Conservation (phyloP, 2,113 vertebrate species). For the Spilogale gracilis region DNA sequence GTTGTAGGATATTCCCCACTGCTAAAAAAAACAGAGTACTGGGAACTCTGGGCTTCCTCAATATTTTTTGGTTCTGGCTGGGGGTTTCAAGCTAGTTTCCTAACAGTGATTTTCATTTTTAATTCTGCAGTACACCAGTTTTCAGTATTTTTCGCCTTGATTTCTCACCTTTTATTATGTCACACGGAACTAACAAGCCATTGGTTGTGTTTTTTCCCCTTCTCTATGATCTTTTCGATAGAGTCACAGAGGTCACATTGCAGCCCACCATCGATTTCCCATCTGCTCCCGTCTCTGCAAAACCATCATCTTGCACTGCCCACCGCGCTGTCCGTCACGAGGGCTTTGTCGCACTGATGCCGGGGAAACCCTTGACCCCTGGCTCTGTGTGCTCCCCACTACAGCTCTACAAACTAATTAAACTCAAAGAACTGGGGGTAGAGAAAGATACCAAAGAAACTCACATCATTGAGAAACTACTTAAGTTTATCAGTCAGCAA, state of each 20-base stretch:
- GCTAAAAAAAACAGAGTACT: neutral
- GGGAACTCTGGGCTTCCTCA: neutral
- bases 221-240: neutral
- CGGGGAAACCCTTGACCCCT: neutral
- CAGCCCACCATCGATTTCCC: neutral
- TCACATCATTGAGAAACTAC: neutral
- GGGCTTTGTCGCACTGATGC: neutral
- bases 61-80: neutral
- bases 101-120: neutral
- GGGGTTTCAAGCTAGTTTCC: neutral
- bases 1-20: neutral
- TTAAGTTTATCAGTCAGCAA: neutral
- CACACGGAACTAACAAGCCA: neutral
- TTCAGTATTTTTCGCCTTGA: neutral
- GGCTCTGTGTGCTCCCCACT: neutral
- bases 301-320: neutral
- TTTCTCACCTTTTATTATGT: neutral
- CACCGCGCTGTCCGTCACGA: accelerated
- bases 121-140: neutral
- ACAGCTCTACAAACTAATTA: neutral
- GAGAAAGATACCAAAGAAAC: neutral
- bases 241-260: neutral
- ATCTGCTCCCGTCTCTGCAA: neutral
- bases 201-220: neutral
- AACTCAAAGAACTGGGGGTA: neutral